Evolutionary conservation across 2,888 invertebrate species (phyloP).

Genomic region (Papilio protenor): DNA sequence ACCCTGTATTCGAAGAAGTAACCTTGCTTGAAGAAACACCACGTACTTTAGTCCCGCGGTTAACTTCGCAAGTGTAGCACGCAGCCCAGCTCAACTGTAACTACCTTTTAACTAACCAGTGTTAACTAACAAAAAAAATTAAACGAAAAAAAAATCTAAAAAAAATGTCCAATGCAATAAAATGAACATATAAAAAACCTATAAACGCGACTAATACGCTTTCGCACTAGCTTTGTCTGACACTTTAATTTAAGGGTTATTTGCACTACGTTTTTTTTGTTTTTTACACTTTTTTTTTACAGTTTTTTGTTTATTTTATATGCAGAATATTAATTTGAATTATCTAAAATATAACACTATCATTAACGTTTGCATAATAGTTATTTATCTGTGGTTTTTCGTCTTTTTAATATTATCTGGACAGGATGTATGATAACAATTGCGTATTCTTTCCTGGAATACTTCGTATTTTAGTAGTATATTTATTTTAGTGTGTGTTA

Average conservation of each 20-base stretch:
- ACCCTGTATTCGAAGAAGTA: constrained; percentile 59
- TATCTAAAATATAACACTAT: background rate
- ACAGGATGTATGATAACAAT: background rate
- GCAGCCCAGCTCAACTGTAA: constrained; percentile 54
- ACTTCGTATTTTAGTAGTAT: too few relatives aligned
- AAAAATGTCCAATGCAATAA: constrained; percentile 52
- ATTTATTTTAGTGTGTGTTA: too few relatives aligned
- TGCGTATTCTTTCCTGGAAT: background rate
- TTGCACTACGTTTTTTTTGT: constrained; percentile 39
- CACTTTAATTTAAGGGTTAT: constrained; percentile 30
- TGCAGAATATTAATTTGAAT: background rate
- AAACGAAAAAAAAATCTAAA: constrained; percentile 52
- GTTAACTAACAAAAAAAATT: constrained; percentile 52
- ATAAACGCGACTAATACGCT: constrained; percentile 45
- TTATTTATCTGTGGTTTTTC: background rate
- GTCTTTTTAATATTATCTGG: background rate
- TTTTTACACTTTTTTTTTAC: constrained; percentile 3
- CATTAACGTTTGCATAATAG: background rate
- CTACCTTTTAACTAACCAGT: constrained; percentile 51
- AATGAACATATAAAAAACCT: constrained; percentile 46
- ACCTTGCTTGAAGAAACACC: constrained; percentile 54
- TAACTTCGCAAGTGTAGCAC: constrained; percentile 53
- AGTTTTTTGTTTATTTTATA: background rate
- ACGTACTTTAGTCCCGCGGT: constrained; percentile 60
- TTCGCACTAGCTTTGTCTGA: constrained; percentile 46